Percentiles rank a stretch among this genome's conserved stretches.
Conservation (phyloP, 2,113 vertebrate species). For the Romanogobio albipinnatus region DNA sequence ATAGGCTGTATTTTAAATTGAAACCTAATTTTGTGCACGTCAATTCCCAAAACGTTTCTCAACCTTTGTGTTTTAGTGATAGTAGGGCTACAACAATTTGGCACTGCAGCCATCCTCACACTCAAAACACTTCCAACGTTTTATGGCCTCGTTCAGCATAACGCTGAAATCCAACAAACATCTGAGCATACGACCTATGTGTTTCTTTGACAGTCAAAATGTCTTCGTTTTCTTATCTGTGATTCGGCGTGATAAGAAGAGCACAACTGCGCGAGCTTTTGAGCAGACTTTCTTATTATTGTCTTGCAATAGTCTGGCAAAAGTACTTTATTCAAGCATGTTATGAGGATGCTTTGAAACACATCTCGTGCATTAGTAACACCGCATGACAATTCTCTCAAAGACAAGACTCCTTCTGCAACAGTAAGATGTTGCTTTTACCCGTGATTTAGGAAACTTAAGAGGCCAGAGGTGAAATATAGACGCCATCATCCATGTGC, state of each 20-base stretch:
- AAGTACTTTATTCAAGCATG: background rate
- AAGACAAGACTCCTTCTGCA: constrained; percentile 26
- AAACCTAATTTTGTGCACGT: background rate
- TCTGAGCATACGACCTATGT: background rate
- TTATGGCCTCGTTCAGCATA: constrained; percentile 21
- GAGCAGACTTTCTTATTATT: background rate
- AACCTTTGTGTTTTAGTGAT: constrained; percentile 8
- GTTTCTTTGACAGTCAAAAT: constrained; percentile 7
- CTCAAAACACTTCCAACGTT: constrained; percentile 15
- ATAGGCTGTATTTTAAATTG: background rate
- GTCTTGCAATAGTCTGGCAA: background rate
- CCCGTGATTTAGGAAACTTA: constrained; percentile 25
- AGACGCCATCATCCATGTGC: constrained; percentile 38
- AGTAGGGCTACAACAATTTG: background rate
- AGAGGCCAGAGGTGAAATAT: constrained; percentile 47
- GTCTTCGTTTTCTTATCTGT: constrained; percentile 44
- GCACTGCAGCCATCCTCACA: constrained; percentile 5
- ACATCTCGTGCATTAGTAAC: background rate
- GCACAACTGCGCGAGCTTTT: background rate
- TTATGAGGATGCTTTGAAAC: background rate
- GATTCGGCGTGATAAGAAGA: constrained; percentile 35
- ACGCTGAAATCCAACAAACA: background rate
- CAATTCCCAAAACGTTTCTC: no score
- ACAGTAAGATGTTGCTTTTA: background rate
- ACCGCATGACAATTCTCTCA: background rate